Conservation (phyloP, 2,113 vertebrate species). For the Cebus imitator region DNA sequence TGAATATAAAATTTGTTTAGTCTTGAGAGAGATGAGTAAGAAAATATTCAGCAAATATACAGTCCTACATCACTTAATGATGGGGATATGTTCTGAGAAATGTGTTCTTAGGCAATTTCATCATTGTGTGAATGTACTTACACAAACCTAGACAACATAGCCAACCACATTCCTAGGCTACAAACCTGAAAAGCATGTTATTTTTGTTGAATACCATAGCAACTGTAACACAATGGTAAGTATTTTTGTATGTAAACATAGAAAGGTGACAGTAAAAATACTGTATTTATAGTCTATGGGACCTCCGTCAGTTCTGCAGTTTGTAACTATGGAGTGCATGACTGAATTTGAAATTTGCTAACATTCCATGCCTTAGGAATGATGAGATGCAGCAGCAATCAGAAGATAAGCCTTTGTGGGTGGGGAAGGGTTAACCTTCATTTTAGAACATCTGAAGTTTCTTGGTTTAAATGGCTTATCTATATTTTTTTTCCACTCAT, state of each 20-base stretch:
- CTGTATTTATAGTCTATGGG: background rate
- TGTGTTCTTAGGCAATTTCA: background rate
- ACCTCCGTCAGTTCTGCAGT: background rate
- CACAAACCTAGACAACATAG: background rate
- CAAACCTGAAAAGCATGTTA: background rate
- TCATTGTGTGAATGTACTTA: background rate
- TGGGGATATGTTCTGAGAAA: background rate
- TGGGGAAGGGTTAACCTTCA: background rate
- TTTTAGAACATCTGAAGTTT: background rate
- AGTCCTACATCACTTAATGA: background rate
- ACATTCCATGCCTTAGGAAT: background rate
- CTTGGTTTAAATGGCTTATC: background rate
- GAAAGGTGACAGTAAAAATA: background rate
- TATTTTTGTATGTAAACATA: background rate
- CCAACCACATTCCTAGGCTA: background rate
- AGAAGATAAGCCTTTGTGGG: background rate
- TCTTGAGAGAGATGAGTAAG: background rate
- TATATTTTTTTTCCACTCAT: background rate
- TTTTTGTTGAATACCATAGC: background rate
- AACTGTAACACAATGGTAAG: background rate
- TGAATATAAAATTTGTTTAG: background rate
- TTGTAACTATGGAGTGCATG: background rate
- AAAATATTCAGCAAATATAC: background rate
- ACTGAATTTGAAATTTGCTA: background rate
- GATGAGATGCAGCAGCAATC: background rate